A percentile compares a stretch with the other conserved stretches of the same genome.
Conservation (phyloP, 2,888 invertebrate genomes). For the Acholoe squamosa region DNA sequence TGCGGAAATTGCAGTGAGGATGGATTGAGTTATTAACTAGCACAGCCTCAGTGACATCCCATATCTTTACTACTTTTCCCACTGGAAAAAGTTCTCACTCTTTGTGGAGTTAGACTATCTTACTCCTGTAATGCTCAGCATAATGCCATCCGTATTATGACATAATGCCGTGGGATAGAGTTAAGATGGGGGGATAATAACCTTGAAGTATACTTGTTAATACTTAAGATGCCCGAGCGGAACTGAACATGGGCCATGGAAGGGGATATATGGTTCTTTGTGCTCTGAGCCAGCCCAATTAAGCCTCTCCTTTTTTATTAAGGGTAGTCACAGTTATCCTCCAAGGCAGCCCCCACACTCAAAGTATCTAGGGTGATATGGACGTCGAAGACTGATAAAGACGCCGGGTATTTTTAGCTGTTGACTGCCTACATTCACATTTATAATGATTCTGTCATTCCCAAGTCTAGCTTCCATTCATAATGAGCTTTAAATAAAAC, state of each 20-base stretch:
- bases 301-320: neutral
- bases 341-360: no score
- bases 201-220: neutral
- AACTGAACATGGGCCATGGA: neutral
- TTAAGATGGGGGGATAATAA: neutral
- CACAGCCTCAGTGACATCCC: neutral
- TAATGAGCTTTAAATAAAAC: no score
- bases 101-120: neutral
- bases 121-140: neutral
- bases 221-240: neutral
- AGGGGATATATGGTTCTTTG: constrained; percentile 6
- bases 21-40: neutral
- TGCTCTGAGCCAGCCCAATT: neutral
- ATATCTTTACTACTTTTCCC: neutral
- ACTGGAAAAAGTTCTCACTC: neutral
- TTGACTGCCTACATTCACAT: no score
- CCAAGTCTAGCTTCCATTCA: no score
- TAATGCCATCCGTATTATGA: neutral
- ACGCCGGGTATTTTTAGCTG: no score
- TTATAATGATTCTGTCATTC: no score
- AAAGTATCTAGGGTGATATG: no score
- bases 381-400: no score
- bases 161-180: neutral
- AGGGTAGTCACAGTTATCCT: neutral
- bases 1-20: neutral